These are phyloP conservation scores for Euthynnus affinis DNA, from an alignment of 2,797 vertebrate genomes.

Conservation along the genomic window DNA sequence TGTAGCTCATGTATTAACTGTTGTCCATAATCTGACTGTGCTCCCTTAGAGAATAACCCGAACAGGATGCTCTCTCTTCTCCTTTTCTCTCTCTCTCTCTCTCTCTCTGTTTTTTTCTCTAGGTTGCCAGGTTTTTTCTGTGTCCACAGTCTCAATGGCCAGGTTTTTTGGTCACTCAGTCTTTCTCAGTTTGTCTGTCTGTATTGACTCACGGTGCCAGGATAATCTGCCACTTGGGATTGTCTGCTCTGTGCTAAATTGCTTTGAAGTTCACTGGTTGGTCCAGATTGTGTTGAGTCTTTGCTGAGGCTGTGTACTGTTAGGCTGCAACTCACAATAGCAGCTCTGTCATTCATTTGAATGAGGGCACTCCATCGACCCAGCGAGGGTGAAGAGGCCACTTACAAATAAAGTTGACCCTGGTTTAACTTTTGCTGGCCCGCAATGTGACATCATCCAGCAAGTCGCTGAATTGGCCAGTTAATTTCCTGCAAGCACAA, in stretches of 20 bases:
- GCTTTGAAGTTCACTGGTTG: slow-evolving; percentile 1
- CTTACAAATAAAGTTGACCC: not conserved
- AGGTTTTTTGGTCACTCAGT: slow-evolving; percentile 20
- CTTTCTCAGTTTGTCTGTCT: slow-evolving; percentile 5
- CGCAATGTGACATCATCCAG: not conserved
- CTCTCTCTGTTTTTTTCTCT: slow-evolving; percentile 8
- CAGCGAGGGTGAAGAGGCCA: not conserved
- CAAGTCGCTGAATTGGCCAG: not conserved
- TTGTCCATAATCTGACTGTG: slow-evolving; percentile 68
- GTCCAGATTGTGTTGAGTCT: not conserved
- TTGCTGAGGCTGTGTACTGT: not conserved
- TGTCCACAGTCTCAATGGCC: not conserved
- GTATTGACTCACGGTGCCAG: not conserved
- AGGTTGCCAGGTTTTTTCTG: not conserved
- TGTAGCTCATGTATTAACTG: slow-evolving; percentile 80
- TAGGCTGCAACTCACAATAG: not conserved
- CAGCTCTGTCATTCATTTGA: no score
- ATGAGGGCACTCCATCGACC: not conserved
- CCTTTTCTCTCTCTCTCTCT: no score
- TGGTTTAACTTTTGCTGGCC: not conserved
- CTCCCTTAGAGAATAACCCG: slow-evolving; percentile 36
- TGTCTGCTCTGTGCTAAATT: not conserved
- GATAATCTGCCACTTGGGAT: slow-evolving; percentile 2
- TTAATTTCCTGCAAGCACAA: not conserved
- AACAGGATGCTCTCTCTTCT: slow-evolving; percentile 29